Conservation (phyloP, 2,888 invertebrate species). For the Coleophora deauratella region DNA sequence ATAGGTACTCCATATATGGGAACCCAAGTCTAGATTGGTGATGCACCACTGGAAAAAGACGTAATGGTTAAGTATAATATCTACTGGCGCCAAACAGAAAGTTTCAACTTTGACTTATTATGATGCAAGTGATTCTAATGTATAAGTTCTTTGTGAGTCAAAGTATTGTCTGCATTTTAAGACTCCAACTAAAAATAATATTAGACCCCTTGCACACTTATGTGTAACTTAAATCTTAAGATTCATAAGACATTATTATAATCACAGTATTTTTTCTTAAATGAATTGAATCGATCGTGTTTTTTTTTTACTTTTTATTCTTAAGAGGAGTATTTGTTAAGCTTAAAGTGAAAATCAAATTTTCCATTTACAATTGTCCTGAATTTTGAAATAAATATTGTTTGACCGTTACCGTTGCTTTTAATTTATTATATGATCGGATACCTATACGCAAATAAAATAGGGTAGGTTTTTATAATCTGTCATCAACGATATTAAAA, state of each 20-base stretch:
- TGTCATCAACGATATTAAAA: too few relatives aligned
- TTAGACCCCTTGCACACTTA: conserved; percentile 54
- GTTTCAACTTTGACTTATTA: too few relatives aligned
- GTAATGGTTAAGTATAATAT: too few relatives aligned
- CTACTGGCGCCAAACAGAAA: too few relatives aligned
- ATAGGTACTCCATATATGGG: too few relatives aligned
- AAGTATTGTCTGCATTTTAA: conserved; percentile 67
- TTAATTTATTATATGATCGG: too few relatives aligned
- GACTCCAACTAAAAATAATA: conserved; percentile 24
- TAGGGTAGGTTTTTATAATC: too few relatives aligned
- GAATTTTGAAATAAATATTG: conserved; percentile 59
- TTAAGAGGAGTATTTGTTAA: conserved; percentile 46
- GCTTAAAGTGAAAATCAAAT: conserved; percentile 47
- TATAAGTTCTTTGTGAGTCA: conserved; percentile 9
- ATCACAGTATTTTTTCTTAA: conserved; percentile 59
- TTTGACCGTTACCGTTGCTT: conserved; percentile 48
- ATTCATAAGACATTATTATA: conserved; percentile 54
- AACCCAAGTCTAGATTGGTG: too few relatives aligned
- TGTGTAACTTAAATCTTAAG: conserved; percentile 28
- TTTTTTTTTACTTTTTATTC: conserved; percentile 46
- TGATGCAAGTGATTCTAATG: too few relatives aligned
- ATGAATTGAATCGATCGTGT: conserved; percentile 41
- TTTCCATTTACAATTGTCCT: conserved; percentile 55
- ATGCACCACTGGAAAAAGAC: too few relatives aligned
- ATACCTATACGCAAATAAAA: too few relatives aligned